Evolutionary conservation across 1,140 invertebrate species (phyloP), one percentile per base, ranked within the genome.

Genomic region (Ctenoplectra terminalis): DNA sequence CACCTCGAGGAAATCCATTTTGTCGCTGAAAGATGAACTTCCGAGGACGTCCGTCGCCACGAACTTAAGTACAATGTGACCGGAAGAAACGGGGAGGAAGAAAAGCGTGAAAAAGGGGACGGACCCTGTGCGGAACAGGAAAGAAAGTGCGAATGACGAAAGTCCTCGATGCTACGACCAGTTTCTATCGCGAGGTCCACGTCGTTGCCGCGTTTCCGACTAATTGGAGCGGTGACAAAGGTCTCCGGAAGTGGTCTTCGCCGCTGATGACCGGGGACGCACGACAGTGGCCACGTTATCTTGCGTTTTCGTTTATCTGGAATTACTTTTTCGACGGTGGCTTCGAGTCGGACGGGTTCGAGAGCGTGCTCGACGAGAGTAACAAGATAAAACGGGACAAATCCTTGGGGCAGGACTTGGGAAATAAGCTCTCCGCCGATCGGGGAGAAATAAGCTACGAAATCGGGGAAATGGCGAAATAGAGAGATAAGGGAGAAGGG

Each of bases 171-270:
- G 64, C 54, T 34, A 60, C 70, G 54, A 69, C 34, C 72, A 52
- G 67, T 64, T 71, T 56, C 78, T 69, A 50, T 67, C 60, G 77
- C 48, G 20, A n/a, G 34, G 61, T 31, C 40, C 54, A 85, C 54
- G 72, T 86, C 78, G 67, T 86, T 73, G 76, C 72, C 60, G 60
- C 64, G 43, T 50, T 73, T 67, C 60, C 84, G 71, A 73, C 85
- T 87, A 87, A 87, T 87, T 87, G 86, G 76, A 74, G 29, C 61
- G 67, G 40, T 50, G 76, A 87, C 56, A 83, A 83, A 87, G 56
- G 82, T 15, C 15, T 1, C 48, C 61, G 73, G 50, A 76, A 81
- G 63, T 50, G 52, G 73, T 20, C 37, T 17, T 26, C 50, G 64
- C 48, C 60, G 66, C 72, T 70, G 71, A 82, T 83, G 73, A 86